Evolutionary conservation across 2,797 vertebrate species (phyloP), one percentile per base, ranked within the genome.

Genomic region (Oreortyx pictus): DNA sequence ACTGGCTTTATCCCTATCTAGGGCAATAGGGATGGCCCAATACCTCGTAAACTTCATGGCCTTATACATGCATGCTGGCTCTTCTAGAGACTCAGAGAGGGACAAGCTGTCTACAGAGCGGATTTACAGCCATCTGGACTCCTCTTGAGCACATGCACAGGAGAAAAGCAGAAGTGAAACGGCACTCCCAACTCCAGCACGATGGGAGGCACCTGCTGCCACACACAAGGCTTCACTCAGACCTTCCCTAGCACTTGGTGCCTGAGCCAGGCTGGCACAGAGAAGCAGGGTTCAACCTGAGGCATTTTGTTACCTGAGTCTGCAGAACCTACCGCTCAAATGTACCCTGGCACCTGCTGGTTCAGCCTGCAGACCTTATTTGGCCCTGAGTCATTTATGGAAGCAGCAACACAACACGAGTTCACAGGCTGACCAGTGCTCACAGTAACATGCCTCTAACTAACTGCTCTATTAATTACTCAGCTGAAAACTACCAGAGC

Each of bases 41-140:
- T 22, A 60, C 6, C 35, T 77, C 76, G 60, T 12, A 33, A 70
- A 92, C 82, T 77, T 80, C 57, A 74, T 1, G 3, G 5, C 49
- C 82, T 79, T 68, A 31, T 49, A 37, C 11, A 76, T 54, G 39
- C 0, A 1, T 35, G 71, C 22, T 73, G 44, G 61, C 29, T 67
- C 39, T 74, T 89, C 73, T 7, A 71, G 56, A 85, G 68, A 74
- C 25, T 52, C 57, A 17, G 1, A 27, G 57, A 77, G 62, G 86
- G 25, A 57, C 88, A 82, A 73, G 60, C 57, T 89, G 85, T 66
- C 93, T 88, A 76, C 61, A 76, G 70, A 80, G 27, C 37, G 43
- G 47, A 89, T 91, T 92, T 80, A 29, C 25, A 92, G 68, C 50
- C 57, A 79, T 82, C 56, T 89, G 79, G 72, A 77, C 47, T 72